Conservation (phyloP, 1,140 invertebrate genomes). For the Brachionus rubens region DNA sequence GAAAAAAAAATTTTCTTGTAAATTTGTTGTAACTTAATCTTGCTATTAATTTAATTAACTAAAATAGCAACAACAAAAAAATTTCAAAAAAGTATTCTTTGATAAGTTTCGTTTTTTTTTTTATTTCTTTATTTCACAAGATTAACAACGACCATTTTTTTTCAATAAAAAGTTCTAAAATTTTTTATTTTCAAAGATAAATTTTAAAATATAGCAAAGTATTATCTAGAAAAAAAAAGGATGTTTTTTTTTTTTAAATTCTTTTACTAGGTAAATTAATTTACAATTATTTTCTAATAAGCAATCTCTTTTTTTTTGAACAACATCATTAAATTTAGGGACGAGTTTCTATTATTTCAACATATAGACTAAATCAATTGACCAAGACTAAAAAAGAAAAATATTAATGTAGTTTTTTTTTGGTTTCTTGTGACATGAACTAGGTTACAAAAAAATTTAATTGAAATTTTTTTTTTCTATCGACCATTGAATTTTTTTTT, state of each 20-base stretch:
- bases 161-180: too few species aligned
- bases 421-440: neutral
- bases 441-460: neutral
- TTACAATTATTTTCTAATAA: neutral
- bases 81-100: neutral
- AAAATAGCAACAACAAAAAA: neutral
- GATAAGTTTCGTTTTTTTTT: neutral
- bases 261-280: conserved; percentile 28
- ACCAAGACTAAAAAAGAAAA: too few species aligned
- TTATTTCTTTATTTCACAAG: too few species aligned
- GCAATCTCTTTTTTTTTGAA: neutral
- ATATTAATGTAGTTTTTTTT: neutral
- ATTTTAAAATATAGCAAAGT: too few species aligned
- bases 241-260: neutral
- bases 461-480: conserved; percentile 5
- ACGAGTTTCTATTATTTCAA: neutral
- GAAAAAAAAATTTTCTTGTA: neutral
- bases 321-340: conserved; percentile 22
- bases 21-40: neutral
- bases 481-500: too few species aligned
- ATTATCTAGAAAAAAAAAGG: too few species aligned
- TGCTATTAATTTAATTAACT: conserved; percentile 28
- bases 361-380: too few species aligned
- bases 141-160: too few species aligned
- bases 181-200: too few species aligned